These are phyloP conservation scores for Thymallus thymallus DNA, from an alignment of 2,113 vertebrate genomes.

Conservation along the genomic window DNA sequence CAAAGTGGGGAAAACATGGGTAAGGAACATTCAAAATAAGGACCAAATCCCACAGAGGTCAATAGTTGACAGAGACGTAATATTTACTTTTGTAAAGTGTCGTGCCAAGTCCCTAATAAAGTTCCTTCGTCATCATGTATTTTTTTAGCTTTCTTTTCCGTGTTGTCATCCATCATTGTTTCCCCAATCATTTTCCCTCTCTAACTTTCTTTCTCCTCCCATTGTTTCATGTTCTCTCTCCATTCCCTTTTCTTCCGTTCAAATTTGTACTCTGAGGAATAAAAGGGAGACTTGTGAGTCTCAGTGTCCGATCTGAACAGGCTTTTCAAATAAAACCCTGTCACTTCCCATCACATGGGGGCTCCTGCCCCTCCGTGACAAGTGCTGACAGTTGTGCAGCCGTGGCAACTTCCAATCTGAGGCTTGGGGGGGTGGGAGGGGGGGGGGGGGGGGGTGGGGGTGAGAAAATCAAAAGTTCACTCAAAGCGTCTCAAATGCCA, in stretches of 20 bases:
- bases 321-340: slow-evolving; percentile 75
- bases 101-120: no score
- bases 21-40: no score
- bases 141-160: slow-evolving; percentile 4
- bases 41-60: no score
- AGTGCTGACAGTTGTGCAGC: slow-evolving; percentile 75
- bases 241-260: slow-evolving; percentile 16
- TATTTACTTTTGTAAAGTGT: no score
- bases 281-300: slow-evolving; percentile 42
- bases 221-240: slow-evolving; percentile 11
- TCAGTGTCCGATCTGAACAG: slow-evolving; percentile 57
- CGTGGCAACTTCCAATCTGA: slow-evolving; percentile 70
- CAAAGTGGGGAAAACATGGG: no score
- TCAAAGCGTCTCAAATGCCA: slow-evolving; percentile 47
- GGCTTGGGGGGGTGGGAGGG: slow-evolving; percentile 46
- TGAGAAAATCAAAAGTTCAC: slow-evolving; percentile 56
- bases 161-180: background rate
- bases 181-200: background rate
- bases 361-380: slow-evolving; percentile 58
- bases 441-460: slow-evolving; percentile 31
- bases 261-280: slow-evolving; percentile 34
- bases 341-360: slow-evolving; percentile 67
- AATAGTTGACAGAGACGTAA: no score
- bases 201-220: slow-evolving; percentile 11
- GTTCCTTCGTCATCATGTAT: background rate